Evolutionary conservation across 2,113 vertebrate species (phyloP), one percentile per base, ranked within the genome.

Genomic region (Aptenodytes forsteri): DNA sequence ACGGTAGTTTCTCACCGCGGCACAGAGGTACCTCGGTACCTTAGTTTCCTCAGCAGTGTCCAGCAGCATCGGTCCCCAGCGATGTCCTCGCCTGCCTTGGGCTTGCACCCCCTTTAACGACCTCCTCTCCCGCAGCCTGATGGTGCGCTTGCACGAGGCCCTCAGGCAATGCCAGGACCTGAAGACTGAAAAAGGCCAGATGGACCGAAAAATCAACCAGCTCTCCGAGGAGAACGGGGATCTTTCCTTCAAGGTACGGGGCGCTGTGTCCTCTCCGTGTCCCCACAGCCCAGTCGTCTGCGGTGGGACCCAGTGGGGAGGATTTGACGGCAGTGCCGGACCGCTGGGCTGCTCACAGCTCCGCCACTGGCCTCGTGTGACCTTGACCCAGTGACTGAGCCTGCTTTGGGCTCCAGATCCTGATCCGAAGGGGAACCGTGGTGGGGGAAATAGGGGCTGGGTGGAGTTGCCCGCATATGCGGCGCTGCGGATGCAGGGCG

Each of bases 221-320:
- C 98, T 99, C 38, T 98, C 98, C 0, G 99, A 99, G 34, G 99
- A 99, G 96, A 99, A 99, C 7, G 99, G 99, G 8, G 97, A 98
- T 2, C 98, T 99, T 16, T 98, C 99, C 13, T 99, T 98, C 91
- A 98, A 99, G 98, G 99, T 99, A 98, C 26, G 2, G 56, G 6
- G 2, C 2, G 2, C 38, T 5, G 29, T 3, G 29, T 46, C 58
- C 27, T 46, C 11, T 61, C 32, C 0, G 0, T 10, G 18, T 36
- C 50, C 38, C 49, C 23, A 5, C 11, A 18, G 42, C n/a, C 29
- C 18, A 8, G 10, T 10, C 0, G 0, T 30, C 22, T 38, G 36
- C 14, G 80, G 13, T 46, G 46, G 66, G 54, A 59, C 2, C 11
- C 0, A 0, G n/a, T 0, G 23, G 21, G 18, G 5, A 71, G 19